Percentiles rank a stretch among this genome's conserved stretches.
Conservation (phyloP, 1,140 invertebrate species). For the Tetraneura akinire region DNA sequence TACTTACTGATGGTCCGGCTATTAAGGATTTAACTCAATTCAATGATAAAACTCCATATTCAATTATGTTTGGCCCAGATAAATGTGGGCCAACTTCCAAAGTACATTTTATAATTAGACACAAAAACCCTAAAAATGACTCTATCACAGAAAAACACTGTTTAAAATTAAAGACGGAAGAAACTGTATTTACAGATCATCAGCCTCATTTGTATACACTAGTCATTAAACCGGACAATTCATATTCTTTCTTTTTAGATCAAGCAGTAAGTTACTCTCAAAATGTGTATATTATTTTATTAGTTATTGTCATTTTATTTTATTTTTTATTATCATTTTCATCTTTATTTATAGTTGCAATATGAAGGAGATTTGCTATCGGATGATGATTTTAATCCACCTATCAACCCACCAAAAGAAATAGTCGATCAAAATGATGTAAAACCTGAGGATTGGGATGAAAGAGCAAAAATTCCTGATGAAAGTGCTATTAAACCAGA, state of each 20-base stretch:
- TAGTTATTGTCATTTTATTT: neutral
- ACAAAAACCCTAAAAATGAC: constrained; percentile 92
- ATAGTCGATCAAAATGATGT: constrained; percentile 92
- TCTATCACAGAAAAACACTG: constrained; percentile 87
- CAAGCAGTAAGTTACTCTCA: constrained; percentile 62
- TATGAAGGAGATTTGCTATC: constrained; percentile 85
- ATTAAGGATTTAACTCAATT: constrained; percentile 79
- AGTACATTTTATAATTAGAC: constrained; percentile 95
- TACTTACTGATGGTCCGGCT: constrained; percentile 72
- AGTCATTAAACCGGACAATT: constrained; percentile 85
- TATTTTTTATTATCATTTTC: constrained; percentile 10
- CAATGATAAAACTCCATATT: constrained; percentile 94
- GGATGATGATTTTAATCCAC: constrained; percentile 88
- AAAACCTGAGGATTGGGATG: constrained; percentile 95
- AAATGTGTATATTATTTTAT: no score
- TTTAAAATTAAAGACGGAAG: constrained; percentile 81
- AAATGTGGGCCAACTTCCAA: constrained; percentile 97
- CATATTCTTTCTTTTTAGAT: constrained; percentile 72
- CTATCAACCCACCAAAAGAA: constrained; percentile 93
- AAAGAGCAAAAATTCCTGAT: constrained; percentile 93
- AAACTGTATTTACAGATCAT: constrained; percentile 81
- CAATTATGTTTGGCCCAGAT: constrained; percentile 99
- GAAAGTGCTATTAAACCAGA: constrained; percentile 84
- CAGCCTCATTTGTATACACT: constrained; percentile 93
- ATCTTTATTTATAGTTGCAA: constrained; percentile 63